Base-by-base conservation (phyloP, 1,140 invertebrate genomes). In the Homalodisca vitripennis region DNA sequence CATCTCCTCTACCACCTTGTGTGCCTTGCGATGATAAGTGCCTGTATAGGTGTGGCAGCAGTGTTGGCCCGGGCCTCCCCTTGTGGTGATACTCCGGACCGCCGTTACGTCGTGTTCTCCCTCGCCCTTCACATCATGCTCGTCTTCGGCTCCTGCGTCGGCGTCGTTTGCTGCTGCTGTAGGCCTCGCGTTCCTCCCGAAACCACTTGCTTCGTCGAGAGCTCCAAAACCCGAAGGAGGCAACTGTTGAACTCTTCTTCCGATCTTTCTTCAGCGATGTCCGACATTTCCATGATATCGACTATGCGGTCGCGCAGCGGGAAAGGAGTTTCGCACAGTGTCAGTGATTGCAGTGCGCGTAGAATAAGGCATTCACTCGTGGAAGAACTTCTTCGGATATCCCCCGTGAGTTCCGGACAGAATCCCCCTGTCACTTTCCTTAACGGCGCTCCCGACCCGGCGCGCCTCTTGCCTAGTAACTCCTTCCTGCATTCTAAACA, bases 1-100 rank as follows among this genome's bases (percentile, higher is more conserved):
- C 85, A 85, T 57, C 79, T 85, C 27, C 75, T 82, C 27, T 85
- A 85, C 72, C 84, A 85, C 72, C 71, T 86, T 14, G 81, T 80
- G 46, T 84, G 83, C 22, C 71, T 85, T 24, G 81, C 81, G 0
- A 78, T 82, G 1, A 76, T 85, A 14, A 81, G 82, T 57, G 77
- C 79, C 3, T 81, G 84, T 68, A 82, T 84, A 0, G 80, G 80
- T 0, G 77, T 81, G 1, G 80, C 81, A 6, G 78, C 79, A 10
- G 78, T 82, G n/a, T 73, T 82, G 29, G 80, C 81, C 0, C 75
- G 79, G 65, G 71, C 75, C 6, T 47, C 80, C 76, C 71, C 81
- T 74, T 72, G 71, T 6, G 32, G 69, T 0, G 57, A 71, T 0
- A 51, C 63, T 3, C 62, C 79, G 1, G 75, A 79, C 10, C 70